Base-by-base conservation (phyloP, 64 coral and sea anemone species). In the Pocillopora damicornis region DNA sequence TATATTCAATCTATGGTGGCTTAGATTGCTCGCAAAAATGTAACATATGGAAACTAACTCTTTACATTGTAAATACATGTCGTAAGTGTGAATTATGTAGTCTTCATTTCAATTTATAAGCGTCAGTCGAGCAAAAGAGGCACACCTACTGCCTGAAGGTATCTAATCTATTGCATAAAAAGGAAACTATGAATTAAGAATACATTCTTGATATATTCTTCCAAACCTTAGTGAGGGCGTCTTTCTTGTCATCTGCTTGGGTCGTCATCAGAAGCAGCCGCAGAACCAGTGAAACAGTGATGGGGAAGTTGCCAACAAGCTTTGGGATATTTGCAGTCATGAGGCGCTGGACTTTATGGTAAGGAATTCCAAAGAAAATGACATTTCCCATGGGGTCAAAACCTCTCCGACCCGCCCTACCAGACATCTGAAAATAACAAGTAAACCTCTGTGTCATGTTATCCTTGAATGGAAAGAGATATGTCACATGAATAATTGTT, bases 301-400 rank as follows among this genome's bases (percentile, higher is more conserved):
- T 75, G 1, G 93, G 93, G 38, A 91, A 95, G 75, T 95, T 95
- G 0, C 93, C 93, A 35, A 91, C 68, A 91, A 95, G 81, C 60
- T 90, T 88, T 8, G 93, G 93, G 22, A 95, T 73, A 59, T 86
- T 91, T 1, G 86, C 89, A 11, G 90, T 95, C 6, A 95, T 88
- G 22, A 95, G 89, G 65, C 93, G 93, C 57, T 88, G 80, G 37
- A 95, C 66, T 74, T 95, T 95, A n/a, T 23, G 60, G 76, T 91
- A 60, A 78, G 93, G 92, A 63, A 94, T 77, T 34, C 89, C 89
- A 74, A 76, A 91, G 51, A 91, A 94, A 38, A 94, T 16, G 1
- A 94, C 88, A 34, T 94, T 81, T 35, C 89, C 93, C 36, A 91
- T 22, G 0, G 71, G 86, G 72, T 91, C 93, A 58, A 90, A 91